A percentile compares a stretch with the other conserved stretches of the same genome.
Evolutionary conservation across 2,888 invertebrate species (phyloP).

Genomic region (Cosmia trapezina): DNA sequence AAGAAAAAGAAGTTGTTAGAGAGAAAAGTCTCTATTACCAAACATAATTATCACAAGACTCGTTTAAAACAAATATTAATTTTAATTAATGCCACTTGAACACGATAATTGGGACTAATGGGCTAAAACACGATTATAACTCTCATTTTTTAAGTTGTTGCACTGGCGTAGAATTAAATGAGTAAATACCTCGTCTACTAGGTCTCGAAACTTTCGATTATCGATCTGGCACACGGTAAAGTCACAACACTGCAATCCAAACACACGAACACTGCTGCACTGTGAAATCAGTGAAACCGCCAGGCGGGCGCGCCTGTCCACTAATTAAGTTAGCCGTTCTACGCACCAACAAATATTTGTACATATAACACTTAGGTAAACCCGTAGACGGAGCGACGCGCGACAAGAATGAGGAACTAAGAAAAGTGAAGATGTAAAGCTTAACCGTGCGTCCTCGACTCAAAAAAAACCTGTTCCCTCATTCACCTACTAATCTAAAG

Average conservation of each 20-base stretch:
- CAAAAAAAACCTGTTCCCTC: slow-evolving; percentile 81
- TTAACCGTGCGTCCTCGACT: slow-evolving; percentile 76
- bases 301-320: slow-evolving; percentile 61
- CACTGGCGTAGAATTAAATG: slow-evolving; percentile 12
- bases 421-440: slow-evolving; percentile 75
- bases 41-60: slow-evolving; percentile 27
- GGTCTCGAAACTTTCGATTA: slow-evolving; percentile 60
- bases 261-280: slow-evolving; percentile 69
- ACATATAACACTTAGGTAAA: slow-evolving; percentile 59
- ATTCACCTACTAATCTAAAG: slow-evolving; percentile 86
- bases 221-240: slow-evolving; percentile 59
- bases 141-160: slow-evolving; percentile 45
- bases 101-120: slow-evolving; percentile 62
- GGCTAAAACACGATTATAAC: slow-evolving; percentile 48
- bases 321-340: slow-evolving; percentile 81
- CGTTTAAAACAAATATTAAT: slow-evolving; percentile 42
- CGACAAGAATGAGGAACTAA: slow-evolving; percentile 75
- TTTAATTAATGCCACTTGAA: slow-evolving; percentile 51
- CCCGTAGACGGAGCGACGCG: slow-evolving; percentile 70
- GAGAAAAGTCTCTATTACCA: slow-evolving; percentile 11
- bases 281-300: slow-evolving; percentile 59
- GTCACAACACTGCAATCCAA: slow-evolving; percentile 77
- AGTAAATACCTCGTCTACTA: slow-evolving; percentile 51
- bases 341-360: slow-evolving; percentile 67
- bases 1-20: not conserved